A percentile compares a stretch with the other conserved stretches of the same genome.
Evolutionary conservation across 1,140 invertebrate genomes (phyloP).

Genomic region (Bombyx mandarina): DNA sequence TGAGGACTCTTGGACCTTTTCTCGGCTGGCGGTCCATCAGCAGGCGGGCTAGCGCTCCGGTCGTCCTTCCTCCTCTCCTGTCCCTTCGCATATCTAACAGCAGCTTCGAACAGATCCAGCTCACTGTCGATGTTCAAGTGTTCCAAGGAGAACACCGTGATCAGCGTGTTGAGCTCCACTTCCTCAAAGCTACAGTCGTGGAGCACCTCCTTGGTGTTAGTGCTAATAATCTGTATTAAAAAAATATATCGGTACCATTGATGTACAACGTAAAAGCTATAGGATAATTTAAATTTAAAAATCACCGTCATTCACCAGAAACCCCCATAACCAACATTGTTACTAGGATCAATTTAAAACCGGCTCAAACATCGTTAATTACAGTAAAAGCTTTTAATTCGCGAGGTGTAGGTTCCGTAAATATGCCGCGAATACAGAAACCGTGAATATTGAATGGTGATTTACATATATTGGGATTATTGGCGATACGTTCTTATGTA

Average conservation of each 20-base stretch:
- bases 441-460: too few species aligned
- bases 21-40: conserved; percentile 23
- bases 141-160: conserved; percentile 81
- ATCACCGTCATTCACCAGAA: too few species aligned
- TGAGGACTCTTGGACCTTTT: conserved; percentile 36
- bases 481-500: too few species aligned
- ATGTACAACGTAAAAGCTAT: too few species aligned
- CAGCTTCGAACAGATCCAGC: conserved; percentile 80
- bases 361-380: too few species aligned
- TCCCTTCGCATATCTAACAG: conserved; percentile 76
- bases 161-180: conserved; percentile 79
- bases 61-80: conserved; percentile 41
- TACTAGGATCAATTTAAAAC: too few species aligned
- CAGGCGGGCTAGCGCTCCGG: conserved; percentile 27
- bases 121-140: conserved; percentile 81
- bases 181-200: conserved; percentile 82
- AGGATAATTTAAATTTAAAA: too few species aligned
- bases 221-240: conserved; percentile 76
- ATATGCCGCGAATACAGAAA: too few species aligned
- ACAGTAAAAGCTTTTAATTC: too few species aligned
- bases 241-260: background rate
- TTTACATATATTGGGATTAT: too few species aligned
- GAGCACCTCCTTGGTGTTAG: conserved; percentile 82
- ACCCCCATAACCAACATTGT: too few species aligned
- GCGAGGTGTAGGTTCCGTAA: too few species aligned